Conservation (phyloP, 30 jellyfish, hydroid and myxozoan species). For the Phacellophora camtschatica region DNA sequence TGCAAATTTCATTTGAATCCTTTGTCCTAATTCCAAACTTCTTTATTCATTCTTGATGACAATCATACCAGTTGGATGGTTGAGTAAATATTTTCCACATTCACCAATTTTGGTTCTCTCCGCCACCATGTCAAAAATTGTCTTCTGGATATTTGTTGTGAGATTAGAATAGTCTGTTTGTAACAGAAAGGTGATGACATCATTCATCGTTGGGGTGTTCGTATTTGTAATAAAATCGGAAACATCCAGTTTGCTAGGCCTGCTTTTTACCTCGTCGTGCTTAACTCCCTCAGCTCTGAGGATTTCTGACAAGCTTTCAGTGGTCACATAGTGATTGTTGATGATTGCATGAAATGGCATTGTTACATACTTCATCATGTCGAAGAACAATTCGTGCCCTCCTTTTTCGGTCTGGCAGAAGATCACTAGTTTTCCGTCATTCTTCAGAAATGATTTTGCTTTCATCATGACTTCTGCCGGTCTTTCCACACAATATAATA, state of each 20-base stretch:
- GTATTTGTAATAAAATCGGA: slow-evolving; percentile 10
- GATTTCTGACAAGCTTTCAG: not conserved
- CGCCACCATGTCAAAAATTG: slow-evolving; percentile 1
- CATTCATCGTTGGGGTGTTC: not conserved
- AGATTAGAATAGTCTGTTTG: slow-evolving; percentile 28
- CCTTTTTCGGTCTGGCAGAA: not conserved
- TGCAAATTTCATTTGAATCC: too few species aligned
- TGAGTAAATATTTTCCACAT: not conserved
- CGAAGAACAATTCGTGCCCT: slow-evolving; percentile 1
- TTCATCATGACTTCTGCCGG: not conserved
- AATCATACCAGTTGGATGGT: slow-evolving; percentile 24
- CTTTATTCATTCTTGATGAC: not conserved
- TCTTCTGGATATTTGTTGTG: not conserved
- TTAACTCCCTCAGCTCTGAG: not conserved
- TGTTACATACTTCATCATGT: not conserved
- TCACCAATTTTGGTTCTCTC: not conserved
- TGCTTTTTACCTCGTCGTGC: not conserved
- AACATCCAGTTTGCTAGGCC: slow-evolving; percentile 13
- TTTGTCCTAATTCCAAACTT: too few species aligned
- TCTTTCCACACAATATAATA: slow-evolving; percentile 16
- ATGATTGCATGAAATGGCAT: not conserved
- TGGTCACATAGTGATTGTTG: not conserved
- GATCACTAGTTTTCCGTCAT: not conserved
- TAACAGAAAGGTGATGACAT: slow-evolving; percentile 12
- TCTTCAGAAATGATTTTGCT: slow-evolving; percentile 28